phyloP scores from a whole-genome alignment of 2,797 vertebrate species.

The Coregonus sp. region DNA sequence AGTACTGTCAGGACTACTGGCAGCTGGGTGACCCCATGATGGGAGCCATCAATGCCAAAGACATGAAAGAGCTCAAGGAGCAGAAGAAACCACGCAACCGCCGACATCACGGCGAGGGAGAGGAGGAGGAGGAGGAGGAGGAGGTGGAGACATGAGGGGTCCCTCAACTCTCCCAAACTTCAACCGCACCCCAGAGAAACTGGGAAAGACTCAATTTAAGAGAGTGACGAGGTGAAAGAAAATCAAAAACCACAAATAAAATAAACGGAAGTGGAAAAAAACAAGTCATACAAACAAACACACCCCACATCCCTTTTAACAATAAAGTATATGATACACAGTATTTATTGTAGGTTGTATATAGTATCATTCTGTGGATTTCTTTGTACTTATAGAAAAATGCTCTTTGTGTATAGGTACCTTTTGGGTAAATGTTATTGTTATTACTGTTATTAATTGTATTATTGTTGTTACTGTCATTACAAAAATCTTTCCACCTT shows the following conservation, averaged over 20 bases:
- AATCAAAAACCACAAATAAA: constrained; percentile 56
- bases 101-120: constrained; percentile 83
- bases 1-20: constrained; percentile 99
- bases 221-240: constrained; percentile 56
- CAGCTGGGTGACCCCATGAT: constrained; percentile 83
- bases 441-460: constrained; percentile 76
- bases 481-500: constrained; percentile 58
- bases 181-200: constrained; percentile 44
- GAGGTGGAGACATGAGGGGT: constrained; percentile 86
- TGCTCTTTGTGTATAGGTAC: constrained; percentile 78
- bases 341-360: constrained; percentile 96
- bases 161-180: constrained; percentile 6
- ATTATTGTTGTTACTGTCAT: constrained; percentile 75
- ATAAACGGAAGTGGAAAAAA: constrained; percentile 48
- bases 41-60: constrained; percentile 79
- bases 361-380: constrained; percentile 84
- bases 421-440: constrained; percentile 74
- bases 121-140: background rate
- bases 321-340: constrained; percentile 77
- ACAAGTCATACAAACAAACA: constrained; percentile 40
- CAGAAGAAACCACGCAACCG: constrained; percentile 96
- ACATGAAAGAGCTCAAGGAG: constrained; percentile 90
- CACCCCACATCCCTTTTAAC: constrained; percentile 52
- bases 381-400: constrained; percentile 80
- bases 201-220: constrained; percentile 67